Evolutionary conservation across 2,888 invertebrate species (phyloP).

Genomic region (Sthenelais limicola): DNA sequence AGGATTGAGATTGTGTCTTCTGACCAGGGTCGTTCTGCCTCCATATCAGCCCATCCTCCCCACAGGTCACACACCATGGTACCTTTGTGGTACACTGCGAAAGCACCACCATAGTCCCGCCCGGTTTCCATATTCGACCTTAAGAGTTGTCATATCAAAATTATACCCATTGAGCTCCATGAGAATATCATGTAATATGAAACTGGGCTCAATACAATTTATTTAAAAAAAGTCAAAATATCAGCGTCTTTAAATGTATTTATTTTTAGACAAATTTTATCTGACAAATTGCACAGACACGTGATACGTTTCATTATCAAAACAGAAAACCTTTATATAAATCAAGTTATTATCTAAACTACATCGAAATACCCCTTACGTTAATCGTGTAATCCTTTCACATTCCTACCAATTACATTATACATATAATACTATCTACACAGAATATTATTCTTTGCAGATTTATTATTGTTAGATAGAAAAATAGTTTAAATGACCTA

Average conservation of each 20-base stretch:
- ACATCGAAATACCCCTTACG: not conserved
- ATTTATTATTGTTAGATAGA: too few species aligned
- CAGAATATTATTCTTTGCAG: not conserved
- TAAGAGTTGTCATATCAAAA: not conserved
- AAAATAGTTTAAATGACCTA: not conserved
- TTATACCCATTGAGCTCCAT: not conserved
- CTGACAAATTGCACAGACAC: not conserved
- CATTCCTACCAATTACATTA: not conserved
- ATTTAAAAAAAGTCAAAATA: too few species aligned
- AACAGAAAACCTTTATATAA: not conserved
- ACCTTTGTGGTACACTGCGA: constrained; percentile 63
- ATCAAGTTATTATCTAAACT: not conserved
- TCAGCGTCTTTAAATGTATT: not conserved
- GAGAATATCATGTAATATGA: not conserved
- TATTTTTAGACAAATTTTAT: not conserved
- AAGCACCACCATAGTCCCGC: constrained; percentile 54
- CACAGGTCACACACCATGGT: constrained; percentile 62
- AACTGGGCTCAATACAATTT: too few species aligned
- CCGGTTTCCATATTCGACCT: constrained; percentile 24
- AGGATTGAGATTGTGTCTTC: constrained; percentile 57
- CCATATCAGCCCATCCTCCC: constrained; percentile 64
- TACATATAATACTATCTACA: not conserved
- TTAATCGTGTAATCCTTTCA: not conserved
- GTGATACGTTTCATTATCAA: too few species aligned
- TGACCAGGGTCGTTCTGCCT: constrained; percentile 57